Evolutionary conservation across 2,888 invertebrate genomes (phyloP), one percentile per base, ranked within the genome.

Genomic region (Eupithecia subumbrata): DNA sequence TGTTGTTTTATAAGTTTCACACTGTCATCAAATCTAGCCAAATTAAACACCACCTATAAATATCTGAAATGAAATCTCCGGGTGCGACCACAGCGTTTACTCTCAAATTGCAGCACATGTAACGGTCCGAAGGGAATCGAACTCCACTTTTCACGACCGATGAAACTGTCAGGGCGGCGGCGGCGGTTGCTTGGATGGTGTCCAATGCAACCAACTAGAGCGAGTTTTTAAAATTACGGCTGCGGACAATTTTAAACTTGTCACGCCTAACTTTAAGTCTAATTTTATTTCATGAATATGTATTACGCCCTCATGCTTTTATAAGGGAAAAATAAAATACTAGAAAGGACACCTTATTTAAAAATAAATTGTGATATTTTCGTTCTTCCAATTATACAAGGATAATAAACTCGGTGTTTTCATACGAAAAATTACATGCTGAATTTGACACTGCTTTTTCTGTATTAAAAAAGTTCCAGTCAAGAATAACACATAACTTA

Each of bases 161-260:
- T 87, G 88, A 84, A 88, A 86, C 86, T 87, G 89, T 89, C 87
- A 83, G 83, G 81, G 76, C 18, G 81, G 84, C 75, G 86, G 86
- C 52, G 52, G 52, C 60, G 60, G 60, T 82, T 72, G 78, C 83
- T 86, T 85, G 86, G 85, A 78, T 78, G 66, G 72, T 75, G 48
- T 76, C 79, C 79, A 81, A 81, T 45, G 75, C 73, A 76, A 81
- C 82, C 79, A 84, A 84, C 76, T 30, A 68, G 75, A 79, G 74
- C 75, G 80, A 78, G 75, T 78, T 82, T 78, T 78, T 75, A 76
- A 68, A 45, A 16, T 22, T 60, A 60, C 56, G 22, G 14, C 70
- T 76, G 77, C 22, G 34, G 34, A 74, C 30, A 60, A 72, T 68
- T 40, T 56, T 73, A 52, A 18, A 14, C 43, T 14, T 68, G 45